These are phyloP conservation scores for Drosophila prosaltans DNA, from an alignment of 1,140 invertebrate genomes.

Conservation along the genomic window DNA sequence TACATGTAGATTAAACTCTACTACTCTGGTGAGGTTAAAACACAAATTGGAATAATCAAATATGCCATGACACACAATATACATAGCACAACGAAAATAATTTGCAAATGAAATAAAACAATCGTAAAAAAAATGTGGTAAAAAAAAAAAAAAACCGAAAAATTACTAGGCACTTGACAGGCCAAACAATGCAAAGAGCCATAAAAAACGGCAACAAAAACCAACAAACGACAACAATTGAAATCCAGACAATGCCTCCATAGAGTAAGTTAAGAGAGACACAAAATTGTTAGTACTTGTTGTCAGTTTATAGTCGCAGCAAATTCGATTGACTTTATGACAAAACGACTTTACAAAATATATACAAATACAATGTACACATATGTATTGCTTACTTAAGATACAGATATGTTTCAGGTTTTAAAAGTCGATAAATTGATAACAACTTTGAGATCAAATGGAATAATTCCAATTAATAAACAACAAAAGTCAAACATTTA, in stretches of 20 bases:
- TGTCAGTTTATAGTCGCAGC: not conserved
- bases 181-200: conserved; percentile 10
- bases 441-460: too few species aligned
- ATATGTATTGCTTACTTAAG: too few species aligned
- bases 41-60: conserved; percentile 13
- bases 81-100: not conserved
- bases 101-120: conserved; percentile 14
- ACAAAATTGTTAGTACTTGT: conserved; percentile 1
- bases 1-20: conserved; percentile 4
- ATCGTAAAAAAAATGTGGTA: conserved; percentile 9
- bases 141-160: not conserved
- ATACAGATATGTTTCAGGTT: too few species aligned
- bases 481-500: too few species aligned
- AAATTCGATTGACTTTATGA: conserved; percentile 9
- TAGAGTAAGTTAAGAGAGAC: not conserved
- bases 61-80: conserved; percentile 5
- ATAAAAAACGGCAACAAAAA: conserved; percentile 8
- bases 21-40: not conserved
- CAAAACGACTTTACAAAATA: not conserved
- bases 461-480: too few species aligned
- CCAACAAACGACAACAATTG: conserved; percentile 10
- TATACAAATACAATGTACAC: too few species aligned
- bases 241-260: conserved; percentile 13
- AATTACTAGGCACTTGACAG: conserved; percentile 11
- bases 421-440: too few species aligned